phyloP scores from a whole-genome alignment of 30 jellyfish, hydroid and myxozoan genomes.

The Aurelia aurita complex sp. Pacific region DNA sequence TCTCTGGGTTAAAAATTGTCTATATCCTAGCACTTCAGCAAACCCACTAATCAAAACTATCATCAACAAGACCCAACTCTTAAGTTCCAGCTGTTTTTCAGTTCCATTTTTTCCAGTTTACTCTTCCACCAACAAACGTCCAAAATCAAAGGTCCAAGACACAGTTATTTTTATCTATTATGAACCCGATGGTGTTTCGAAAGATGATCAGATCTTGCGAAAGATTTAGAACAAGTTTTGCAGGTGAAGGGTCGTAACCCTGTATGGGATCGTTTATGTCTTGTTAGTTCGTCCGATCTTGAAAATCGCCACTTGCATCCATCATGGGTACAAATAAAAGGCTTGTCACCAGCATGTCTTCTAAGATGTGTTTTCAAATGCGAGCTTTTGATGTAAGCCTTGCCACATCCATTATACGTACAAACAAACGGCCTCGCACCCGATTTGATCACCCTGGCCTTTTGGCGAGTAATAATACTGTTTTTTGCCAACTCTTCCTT shows the following conservation, averaged over 20 bases:
- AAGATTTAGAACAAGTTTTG: conserved; percentile 44
- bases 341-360: conserved; percentile 81
- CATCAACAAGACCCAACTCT: too few relatives aligned
- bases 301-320: conserved; percentile 85
- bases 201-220: conserved; percentile 79
- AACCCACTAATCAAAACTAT: too few relatives aligned
- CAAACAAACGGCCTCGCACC: conserved; percentile 55
- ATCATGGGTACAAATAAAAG: conserved; percentile 63
- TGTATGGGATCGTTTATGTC: conserved; percentile 82
- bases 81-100: too few relatives aligned
- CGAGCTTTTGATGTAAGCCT: conserved; percentile 70
- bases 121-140: too few relatives aligned
- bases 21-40: too few relatives aligned
- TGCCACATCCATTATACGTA: conserved; percentile 64
- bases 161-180: background rate
- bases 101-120: too few relatives aligned
- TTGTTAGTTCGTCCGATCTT: conserved; percentile 72
- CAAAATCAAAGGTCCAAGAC: too few relatives aligned
- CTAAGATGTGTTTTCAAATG: conserved; percentile 76
- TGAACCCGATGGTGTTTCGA: conserved; percentile 68
- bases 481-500: background rate
- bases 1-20: too few relatives aligned
- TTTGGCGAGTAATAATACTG: conserved; percentile 20
- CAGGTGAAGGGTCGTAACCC: conserved; percentile 75
- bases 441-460: conserved; percentile 12